These are phyloP conservation scores for Tiphia femorata DNA, from an alignment of 2,888 invertebrate genomes.

Conservation along the genomic window DNA sequence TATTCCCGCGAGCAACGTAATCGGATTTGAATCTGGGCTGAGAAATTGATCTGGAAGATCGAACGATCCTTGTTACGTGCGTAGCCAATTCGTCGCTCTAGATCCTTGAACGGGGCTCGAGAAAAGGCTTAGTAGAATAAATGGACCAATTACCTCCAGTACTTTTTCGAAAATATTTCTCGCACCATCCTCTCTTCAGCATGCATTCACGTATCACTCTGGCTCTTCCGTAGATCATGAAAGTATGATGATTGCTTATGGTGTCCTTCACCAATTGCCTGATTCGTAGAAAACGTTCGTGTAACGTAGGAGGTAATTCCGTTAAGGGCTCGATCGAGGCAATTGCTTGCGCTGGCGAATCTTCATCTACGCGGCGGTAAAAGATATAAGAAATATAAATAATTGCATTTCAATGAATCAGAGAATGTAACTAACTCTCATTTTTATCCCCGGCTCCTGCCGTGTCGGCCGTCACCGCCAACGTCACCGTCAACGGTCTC, in stretches of 20 bases:
- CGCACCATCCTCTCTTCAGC: constrained; percentile 63
- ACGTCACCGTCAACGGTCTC: constrained; percentile 5
- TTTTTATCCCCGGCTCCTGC: too few species aligned
- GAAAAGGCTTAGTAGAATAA: background rate
- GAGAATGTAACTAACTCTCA: too few species aligned
- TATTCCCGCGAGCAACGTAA: constrained; percentile 57
- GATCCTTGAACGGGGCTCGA: background rate
- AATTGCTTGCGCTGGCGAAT: background rate
- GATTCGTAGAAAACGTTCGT: constrained; percentile 57
- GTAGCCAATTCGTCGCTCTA: background rate
- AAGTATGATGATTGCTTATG: constrained; percentile 56
- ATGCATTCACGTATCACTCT: constrained; percentile 61
- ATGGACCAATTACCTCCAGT: constrained; percentile 31
- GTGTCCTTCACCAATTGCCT: constrained; percentile 61
- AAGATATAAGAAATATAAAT: background rate
- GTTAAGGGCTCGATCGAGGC: background rate
- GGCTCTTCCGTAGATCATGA: constrained; percentile 64
- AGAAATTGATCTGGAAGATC: constrained; percentile 42
- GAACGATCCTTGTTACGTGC: background rate
- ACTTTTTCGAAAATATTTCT: constrained; percentile 55
- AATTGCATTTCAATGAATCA: too few species aligned
- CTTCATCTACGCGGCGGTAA: background rate
- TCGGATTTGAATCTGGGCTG: constrained; percentile 56
- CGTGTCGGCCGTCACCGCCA: too few species aligned
- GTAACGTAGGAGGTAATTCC: constrained; percentile 48